phyloP scores from a whole-genome alignment of 2,113 vertebrate species.

The Benitochromis conjunctus region DNA sequence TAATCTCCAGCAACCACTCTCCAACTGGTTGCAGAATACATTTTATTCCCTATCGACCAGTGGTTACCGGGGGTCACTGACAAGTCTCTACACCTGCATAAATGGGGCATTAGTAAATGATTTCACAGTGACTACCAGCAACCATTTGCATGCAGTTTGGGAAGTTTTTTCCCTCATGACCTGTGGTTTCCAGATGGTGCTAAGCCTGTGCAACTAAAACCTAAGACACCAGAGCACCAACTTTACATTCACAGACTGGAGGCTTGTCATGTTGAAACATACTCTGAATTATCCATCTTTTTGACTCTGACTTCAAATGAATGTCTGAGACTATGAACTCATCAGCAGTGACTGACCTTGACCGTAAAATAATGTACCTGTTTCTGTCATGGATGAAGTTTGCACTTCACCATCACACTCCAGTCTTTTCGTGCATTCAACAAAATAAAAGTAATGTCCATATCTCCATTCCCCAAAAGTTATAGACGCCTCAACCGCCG shows the following conservation, averaged over 20 bases:
- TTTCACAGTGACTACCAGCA: not conserved
- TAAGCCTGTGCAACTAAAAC: not conserved
- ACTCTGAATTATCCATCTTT: not conserved
- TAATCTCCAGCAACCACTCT: not conserved
- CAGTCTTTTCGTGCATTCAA: not conserved
- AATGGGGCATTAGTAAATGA: not conserved
- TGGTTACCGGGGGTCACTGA: not conserved
- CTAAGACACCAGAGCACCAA: not conserved
- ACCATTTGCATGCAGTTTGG: not conserved
- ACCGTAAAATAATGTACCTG: not conserved
- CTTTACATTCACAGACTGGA: not conserved
- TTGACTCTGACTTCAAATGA: not conserved
- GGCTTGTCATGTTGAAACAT: not conserved
- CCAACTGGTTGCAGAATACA: not conserved
- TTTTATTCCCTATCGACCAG: too few species aligned
- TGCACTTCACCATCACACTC: not conserved
- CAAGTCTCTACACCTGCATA: not conserved
- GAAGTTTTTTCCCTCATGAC: fast-evolving
- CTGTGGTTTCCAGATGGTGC: not conserved
- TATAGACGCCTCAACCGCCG: fast-evolving
- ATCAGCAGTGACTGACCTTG: not conserved
- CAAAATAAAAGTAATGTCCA: not conserved
- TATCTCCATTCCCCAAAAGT: not conserved
- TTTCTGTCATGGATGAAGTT: not conserved
- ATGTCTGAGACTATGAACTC: not conserved